phyloP scores from a whole-genome alignment of 1,140 invertebrate genomes.

The Drosophila rufa region DNA sequence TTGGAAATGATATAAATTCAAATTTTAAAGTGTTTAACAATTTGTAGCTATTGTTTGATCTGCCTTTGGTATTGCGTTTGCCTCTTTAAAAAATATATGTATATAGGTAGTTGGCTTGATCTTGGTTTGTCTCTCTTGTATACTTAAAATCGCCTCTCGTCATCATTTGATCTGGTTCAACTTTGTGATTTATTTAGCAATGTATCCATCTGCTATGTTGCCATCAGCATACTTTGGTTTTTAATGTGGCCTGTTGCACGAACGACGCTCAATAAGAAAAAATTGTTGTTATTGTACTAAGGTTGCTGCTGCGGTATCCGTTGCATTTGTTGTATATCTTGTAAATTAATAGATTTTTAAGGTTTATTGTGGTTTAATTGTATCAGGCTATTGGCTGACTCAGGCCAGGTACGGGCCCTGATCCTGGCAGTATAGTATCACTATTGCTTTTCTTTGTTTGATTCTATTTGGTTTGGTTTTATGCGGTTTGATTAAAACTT shows the following conservation, averaged over 20 bases:
- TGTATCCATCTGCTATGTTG: neutral
- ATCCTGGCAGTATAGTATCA: constrained; percentile 63
- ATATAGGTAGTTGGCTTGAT: constrained; percentile 46
- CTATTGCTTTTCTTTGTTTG: constrained; percentile 71
- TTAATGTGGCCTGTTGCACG: constrained; percentile 58
- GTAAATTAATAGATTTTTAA: constrained; percentile 67
- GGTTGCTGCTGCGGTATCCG: constrained; percentile 75
- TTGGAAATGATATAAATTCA: constrained; percentile 78
- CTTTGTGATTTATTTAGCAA: constrained; percentile 8
- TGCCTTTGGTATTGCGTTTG: constrained; percentile 30
- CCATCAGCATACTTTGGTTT: constrained; percentile 22
- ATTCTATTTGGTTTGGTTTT: constrained; percentile 48
- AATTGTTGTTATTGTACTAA: constrained; percentile 80
- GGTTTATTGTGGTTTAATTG: constrained; percentile 68
- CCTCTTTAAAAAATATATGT: constrained; percentile 71
- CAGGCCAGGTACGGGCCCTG: constrained; percentile 35
- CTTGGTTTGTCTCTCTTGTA: constrained; percentile 42
- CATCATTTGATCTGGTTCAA: constrained; percentile 49
- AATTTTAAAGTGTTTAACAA: constrained; percentile 82
- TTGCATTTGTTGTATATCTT: constrained; percentile 71
- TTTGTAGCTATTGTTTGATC: constrained; percentile 76
- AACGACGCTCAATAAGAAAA: constrained; percentile 78
- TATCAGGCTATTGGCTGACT: constrained; percentile 52
- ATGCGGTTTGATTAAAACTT: constrained; percentile 33
- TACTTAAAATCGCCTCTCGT: constrained; percentile 38